These are phyloP conservation scores for Hypotaenidia okinawae DNA, from an alignment of 2,797 vertebrate species.

Conservation along the genomic window DNA sequence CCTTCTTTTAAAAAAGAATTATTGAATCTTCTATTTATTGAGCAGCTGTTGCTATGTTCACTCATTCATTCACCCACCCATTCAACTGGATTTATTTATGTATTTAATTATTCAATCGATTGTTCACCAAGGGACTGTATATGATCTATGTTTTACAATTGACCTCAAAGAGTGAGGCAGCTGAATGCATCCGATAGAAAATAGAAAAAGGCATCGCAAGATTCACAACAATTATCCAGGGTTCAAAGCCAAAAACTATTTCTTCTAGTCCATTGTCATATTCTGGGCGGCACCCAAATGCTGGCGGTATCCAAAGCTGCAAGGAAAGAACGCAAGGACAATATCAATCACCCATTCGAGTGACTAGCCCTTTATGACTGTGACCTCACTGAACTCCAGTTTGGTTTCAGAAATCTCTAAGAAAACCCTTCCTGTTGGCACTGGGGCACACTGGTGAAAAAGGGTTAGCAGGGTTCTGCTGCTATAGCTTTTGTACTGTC, in stretches of 20 bases:
- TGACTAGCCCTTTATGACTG: neutral
- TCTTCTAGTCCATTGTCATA: slow-evolving; percentile 94
- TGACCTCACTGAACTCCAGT: neutral
- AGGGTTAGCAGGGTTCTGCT: neutral
- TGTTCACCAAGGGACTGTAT: neutral
- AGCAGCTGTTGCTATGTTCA: neutral
- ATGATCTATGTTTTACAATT: slow-evolving; percentile 80
- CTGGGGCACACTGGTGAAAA: neutral
- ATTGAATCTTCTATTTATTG: slow-evolving; percentile 4
- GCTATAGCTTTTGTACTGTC: neutral
- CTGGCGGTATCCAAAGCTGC: slow-evolving; percentile 95
- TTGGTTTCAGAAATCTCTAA: neutral
- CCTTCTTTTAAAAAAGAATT: neutral
- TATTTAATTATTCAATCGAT: slow-evolving; percentile 36
- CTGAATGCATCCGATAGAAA: slow-evolving; percentile 98
- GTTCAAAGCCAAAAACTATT: slow-evolving; percentile 90
- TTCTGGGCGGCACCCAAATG: slow-evolving; percentile 95
- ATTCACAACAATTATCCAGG: slow-evolving; percentile 96
- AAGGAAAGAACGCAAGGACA: neutral
- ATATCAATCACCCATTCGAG: neutral
- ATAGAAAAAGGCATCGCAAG: slow-evolving; percentile 95
- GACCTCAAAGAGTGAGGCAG: slow-evolving; percentile 94
- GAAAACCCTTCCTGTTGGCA: neutral
- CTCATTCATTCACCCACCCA: neutral
- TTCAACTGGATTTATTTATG: slow-evolving; percentile 23